Conservation (phyloP, 2,888 invertebrate species). For the Eristalis intricaria region DNA sequence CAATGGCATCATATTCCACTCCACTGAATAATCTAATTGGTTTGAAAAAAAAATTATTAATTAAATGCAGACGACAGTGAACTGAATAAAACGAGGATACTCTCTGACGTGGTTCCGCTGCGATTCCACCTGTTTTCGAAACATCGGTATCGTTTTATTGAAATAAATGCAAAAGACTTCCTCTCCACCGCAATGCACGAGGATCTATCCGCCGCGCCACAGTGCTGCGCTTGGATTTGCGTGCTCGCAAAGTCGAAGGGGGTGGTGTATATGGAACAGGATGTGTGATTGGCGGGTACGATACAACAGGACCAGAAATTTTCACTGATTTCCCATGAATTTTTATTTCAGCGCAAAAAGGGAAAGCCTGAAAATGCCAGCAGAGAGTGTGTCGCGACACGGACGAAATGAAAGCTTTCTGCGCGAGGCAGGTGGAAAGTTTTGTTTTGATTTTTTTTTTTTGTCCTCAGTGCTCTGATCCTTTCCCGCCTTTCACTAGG, state of each 20-base stretch:
- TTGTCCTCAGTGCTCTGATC: background rate
- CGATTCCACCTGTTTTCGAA: background rate
- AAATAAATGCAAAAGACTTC: constrained; percentile 7
- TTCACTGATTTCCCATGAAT: constrained; percentile 60
- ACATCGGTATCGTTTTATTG: constrained; percentile 31
- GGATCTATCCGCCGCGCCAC: background rate
- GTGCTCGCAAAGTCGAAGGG: background rate
- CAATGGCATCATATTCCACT: background rate
- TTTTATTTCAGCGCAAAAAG: constrained; percentile 12
- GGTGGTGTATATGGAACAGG: constrained; percentile 23
- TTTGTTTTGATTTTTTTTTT: background rate
- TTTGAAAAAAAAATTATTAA: constrained; percentile 54
- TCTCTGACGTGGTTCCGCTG: background rate
- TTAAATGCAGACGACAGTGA: constrained; percentile 38
- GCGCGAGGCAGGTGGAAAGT: background rate
- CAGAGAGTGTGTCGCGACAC: background rate
- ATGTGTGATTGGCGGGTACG: constrained; percentile 25
- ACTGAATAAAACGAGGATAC: constrained; percentile 11
- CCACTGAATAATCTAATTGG: constrained; percentile 41
- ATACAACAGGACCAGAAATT: constrained; percentile 27
- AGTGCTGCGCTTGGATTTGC: constrained; percentile 33
- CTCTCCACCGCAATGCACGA: background rate
- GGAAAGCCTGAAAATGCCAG: background rate
- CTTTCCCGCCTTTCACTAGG: constrained; percentile 2
- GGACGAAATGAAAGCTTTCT: constrained; percentile 32